Evolutionary conservation across 2,797 vertebrate species (phyloP).

Genomic region (Ataeniobius toweri): DNA sequence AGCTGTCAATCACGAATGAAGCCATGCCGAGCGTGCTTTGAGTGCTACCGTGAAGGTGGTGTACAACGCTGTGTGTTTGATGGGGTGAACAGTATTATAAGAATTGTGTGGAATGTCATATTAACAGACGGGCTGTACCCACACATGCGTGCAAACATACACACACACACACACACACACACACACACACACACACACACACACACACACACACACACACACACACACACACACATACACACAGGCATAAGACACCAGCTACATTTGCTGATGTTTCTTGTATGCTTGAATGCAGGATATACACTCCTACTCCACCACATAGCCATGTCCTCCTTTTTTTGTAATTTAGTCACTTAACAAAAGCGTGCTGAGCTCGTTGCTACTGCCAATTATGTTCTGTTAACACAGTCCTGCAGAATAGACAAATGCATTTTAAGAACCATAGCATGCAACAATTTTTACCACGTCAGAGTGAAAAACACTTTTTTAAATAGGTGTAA

Average conservation of each 20-base stretch:
- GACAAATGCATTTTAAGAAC: constrained; percentile 25
- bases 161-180: neutral
- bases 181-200: constrained; percentile 7
- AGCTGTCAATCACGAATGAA: constrained; percentile 56
- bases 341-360: constrained; percentile 52
- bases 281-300: constrained; percentile 17
- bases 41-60: constrained; percentile 36
- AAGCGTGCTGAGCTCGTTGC: constrained; percentile 49
- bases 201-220: no score
- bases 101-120: constrained; percentile 15
- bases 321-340: constrained; percentile 28
- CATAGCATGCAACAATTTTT: constrained; percentile 24
- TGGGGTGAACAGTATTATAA: constrained; percentile 20
- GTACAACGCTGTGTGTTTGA: constrained; percentile 40
- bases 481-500: constrained; percentile 12
- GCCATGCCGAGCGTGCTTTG: constrained; percentile 40
- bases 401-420: constrained; percentile 27
- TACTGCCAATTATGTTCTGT: constrained; percentile 45
- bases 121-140: constrained; percentile 15
- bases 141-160: neutral
- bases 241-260: constrained; percentile 1
- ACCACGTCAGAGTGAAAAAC: constrained; percentile 13
- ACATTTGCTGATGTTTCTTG: constrained; percentile 17
- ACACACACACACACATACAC: neutral
- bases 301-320: constrained; percentile 15